Conservation (phyloP, 2,888 invertebrate species). For the Chironomus riparius region DNA sequence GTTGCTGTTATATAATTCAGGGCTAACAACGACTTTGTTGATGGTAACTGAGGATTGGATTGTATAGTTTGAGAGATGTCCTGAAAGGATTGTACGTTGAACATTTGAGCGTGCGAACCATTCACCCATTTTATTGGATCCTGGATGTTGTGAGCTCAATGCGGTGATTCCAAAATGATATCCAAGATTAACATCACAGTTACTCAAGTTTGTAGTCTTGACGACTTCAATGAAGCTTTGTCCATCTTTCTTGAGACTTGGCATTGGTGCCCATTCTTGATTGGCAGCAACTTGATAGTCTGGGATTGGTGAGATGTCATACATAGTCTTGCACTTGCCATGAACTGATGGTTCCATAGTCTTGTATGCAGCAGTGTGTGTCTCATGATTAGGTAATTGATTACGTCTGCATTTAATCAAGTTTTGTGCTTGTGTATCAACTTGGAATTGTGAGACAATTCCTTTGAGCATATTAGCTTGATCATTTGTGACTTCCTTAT, state of each 20-base stretch:
- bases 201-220: constrained; percentile 57
- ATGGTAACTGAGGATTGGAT: constrained; percentile 57
- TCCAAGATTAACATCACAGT: constrained; percentile 51
- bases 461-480: constrained; percentile 62
- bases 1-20: constrained; percentile 49
- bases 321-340: constrained; percentile 62
- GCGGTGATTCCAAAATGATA: constrained; percentile 57
- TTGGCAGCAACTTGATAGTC: constrained; percentile 47
- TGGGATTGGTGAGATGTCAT: constrained; percentile 53
- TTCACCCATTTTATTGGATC: constrained; percentile 45
- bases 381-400: constrained; percentile 42
- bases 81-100: constrained; percentile 49
- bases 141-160: constrained; percentile 47
- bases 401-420: constrained; percentile 45
- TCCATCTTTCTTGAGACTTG: constrained; percentile 41
- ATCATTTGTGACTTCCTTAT: constrained; percentile 48
- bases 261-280: constrained; percentile 46
- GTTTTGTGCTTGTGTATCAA: constrained; percentile 53
- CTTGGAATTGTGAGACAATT: constrained; percentile 58
- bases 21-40: constrained; percentile 51
- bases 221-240: constrained; percentile 50
- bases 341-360: constrained; percentile 63
- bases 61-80: constrained; percentile 47
- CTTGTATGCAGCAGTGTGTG: constrained; percentile 50
- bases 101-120: constrained; percentile 46